Conservation (phyloP, 1,140 invertebrate species). For the Procambarus clarkii region DNA sequence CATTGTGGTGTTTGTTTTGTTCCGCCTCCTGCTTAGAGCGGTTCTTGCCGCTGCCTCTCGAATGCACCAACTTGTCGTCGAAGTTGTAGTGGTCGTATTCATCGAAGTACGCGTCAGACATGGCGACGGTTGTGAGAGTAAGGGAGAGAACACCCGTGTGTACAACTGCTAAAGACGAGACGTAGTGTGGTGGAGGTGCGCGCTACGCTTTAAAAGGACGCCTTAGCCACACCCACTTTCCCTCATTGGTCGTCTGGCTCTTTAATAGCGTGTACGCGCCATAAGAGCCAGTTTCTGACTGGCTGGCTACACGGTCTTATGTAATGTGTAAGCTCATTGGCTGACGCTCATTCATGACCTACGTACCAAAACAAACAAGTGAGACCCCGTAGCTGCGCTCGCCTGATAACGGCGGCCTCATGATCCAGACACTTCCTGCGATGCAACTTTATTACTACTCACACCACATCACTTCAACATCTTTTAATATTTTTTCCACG, state of each 20-base stretch:
- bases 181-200: not conserved
- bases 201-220: conserved; percentile 4
- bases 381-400: not conserved
- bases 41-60: conserved; percentile 70
- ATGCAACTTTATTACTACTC: too few relatives aligned
- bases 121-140: not conserved
- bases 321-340: not conserved
- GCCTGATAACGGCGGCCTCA: too few relatives aligned
- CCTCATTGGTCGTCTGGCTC: conserved; percentile 10
- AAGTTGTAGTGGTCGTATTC: conserved; percentile 73
- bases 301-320: not conserved
- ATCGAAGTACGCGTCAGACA: conserved; percentile 72
- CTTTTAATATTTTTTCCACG: too few relatives aligned
- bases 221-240: not conserved
- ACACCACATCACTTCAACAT: too few relatives aligned
- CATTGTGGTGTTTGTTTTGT: conserved; percentile 68
- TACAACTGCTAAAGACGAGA: not conserved
- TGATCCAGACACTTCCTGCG: too few relatives aligned
- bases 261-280: not conserved
- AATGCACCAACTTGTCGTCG: conserved; percentile 71
- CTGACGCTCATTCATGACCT: not conserved
- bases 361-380: conserved; percentile 28
- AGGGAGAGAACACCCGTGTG: not conserved
- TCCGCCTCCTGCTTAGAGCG: conserved; percentile 69
- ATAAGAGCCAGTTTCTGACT: not conserved